Conservation (phyloP, 2,797 vertebrate genomes). For the Spinus olivaceus region DNA sequence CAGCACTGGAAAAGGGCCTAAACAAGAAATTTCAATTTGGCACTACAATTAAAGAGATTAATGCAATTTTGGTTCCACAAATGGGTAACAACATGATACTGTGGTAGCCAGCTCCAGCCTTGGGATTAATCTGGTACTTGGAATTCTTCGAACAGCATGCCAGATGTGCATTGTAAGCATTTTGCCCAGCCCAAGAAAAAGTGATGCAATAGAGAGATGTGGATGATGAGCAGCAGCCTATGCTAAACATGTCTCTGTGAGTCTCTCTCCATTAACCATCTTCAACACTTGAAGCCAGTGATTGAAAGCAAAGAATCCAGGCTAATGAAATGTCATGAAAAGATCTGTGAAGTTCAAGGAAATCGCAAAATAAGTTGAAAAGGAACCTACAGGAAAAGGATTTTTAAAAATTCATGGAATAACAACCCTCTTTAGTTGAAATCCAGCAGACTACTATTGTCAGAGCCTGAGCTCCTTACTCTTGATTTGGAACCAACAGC, state of each 20-base stretch:
- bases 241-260: not conserved
- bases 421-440: not conserved
- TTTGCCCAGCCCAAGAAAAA: not conserved
- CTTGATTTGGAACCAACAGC: not conserved
- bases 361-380: not conserved
- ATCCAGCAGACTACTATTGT: not conserved
- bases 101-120: not conserved
- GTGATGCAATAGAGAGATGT: not conserved
- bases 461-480: not conserved
- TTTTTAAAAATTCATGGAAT: not conserved
- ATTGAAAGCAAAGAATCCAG: not conserved
- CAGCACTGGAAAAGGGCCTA: not conserved
- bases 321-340: not conserved
- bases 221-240: not conserved
- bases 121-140: not conserved
- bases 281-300: not conserved
- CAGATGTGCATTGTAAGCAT: not conserved
- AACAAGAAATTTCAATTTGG: not conserved
- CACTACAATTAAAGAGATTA: not conserved
- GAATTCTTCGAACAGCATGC: not conserved
- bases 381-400: not conserved
- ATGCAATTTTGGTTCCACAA: conserved; percentile 17
- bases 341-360: not conserved
- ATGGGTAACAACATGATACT: not conserved
- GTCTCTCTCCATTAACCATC: not conserved